phyloP scores from a whole-genome alignment of 2,888 invertebrate species.

The Troides helena region DNA sequence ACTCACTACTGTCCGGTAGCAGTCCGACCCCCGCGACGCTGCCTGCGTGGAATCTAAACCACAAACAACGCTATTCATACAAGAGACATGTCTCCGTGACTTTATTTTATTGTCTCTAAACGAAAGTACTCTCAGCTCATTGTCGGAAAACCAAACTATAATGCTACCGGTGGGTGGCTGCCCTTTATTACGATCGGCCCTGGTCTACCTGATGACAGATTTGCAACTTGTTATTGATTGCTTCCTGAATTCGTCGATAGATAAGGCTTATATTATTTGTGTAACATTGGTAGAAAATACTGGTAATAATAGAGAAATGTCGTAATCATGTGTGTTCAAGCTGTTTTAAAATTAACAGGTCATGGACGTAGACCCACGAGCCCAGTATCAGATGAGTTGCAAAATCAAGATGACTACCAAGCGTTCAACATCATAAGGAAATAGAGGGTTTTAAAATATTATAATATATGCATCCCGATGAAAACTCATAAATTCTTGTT shows the following conservation, averaged over 20 bases:
- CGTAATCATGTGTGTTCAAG: too few species aligned
- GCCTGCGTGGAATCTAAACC: constrained; percentile 65
- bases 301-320: too few species aligned
- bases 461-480: too few species aligned
- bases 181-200: constrained; percentile 39
- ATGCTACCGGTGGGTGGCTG: constrained; percentile 72
- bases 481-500: too few species aligned
- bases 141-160: constrained; percentile 69
- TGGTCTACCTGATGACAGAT: constrained; percentile 66
- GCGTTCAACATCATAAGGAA: too few species aligned
- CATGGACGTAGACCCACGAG: too few species aligned
- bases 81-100: constrained; percentile 41
- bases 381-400: too few species aligned
- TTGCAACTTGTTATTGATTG: constrained; percentile 64
- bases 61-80: constrained; percentile 65
- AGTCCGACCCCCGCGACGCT: constrained; percentile 51
- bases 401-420: too few species aligned
- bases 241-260: constrained; percentile 38
- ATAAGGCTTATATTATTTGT: not conserved
- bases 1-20: constrained; percentile 69
- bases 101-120: constrained; percentile 48
- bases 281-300: too few species aligned
- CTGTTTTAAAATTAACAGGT: too few species aligned
- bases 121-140: constrained; percentile 51
- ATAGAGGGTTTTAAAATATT: too few species aligned